phyloP scores from a whole-genome alignment of 2,888 invertebrate species.

The Griposia aprilina region DNA sequence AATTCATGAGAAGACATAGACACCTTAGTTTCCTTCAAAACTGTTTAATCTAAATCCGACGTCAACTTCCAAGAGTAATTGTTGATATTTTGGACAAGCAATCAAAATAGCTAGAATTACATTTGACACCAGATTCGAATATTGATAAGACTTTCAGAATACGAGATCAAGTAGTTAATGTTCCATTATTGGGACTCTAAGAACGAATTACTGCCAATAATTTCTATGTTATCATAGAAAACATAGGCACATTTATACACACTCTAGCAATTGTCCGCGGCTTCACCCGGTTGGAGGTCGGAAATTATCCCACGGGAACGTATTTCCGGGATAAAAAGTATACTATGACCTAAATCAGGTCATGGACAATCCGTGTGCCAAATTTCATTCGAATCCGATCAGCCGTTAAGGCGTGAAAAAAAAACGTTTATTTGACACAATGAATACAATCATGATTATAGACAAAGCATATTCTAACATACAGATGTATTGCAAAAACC shows the following conservation, averaged over 20 bases:
- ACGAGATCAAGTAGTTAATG: not conserved
- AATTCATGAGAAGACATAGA: no score
- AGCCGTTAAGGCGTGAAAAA: no score
- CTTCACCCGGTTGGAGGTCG: not conserved
- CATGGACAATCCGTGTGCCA: not conserved
- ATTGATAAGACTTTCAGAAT: not conserved
- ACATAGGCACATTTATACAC: no score
- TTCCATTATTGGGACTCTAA: not conserved
- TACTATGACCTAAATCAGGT: not conserved
- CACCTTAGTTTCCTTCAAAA: no score
- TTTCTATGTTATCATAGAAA: not conserved
- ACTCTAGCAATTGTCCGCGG: no score
- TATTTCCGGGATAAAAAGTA: not conserved
- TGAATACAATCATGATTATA: no score
- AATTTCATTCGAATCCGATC: not conserved
- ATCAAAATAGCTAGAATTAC: not conserved
- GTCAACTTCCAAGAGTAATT: not conserved
- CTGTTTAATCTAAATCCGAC: not conserved
- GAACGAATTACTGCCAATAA: not conserved
- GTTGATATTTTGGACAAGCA: constrained; percentile 5
- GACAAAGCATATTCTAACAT: no score
- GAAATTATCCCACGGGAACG: not conserved
- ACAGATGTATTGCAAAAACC: no score
- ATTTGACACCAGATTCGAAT: not conserved
- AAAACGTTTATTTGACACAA: no score